Conservation (phyloP, 2,797 vertebrate genomes). For the Sebastiscus tertius region DNA sequence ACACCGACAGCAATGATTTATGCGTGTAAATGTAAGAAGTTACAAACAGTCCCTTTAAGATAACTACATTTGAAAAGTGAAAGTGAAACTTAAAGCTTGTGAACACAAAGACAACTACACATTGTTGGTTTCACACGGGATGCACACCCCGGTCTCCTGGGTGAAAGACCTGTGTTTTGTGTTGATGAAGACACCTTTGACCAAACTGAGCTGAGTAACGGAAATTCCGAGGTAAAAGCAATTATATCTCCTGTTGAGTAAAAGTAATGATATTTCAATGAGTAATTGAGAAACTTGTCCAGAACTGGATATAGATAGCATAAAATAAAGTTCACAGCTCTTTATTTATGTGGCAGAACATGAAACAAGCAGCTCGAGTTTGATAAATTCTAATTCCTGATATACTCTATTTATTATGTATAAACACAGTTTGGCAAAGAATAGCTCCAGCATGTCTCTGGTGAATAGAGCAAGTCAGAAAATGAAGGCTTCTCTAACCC, state of each 20-base stretch:
- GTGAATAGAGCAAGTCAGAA: constrained; percentile 36
- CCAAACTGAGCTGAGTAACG: not conserved
- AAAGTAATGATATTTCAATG: not conserved
- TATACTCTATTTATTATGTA: constrained; percentile 59
- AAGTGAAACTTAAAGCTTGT: no score
- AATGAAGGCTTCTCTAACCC: constrained; percentile 48
- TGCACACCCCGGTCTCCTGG: not conserved
- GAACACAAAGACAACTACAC: no score
- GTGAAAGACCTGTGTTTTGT: not conserved
- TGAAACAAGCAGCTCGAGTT: constrained; percentile 28
- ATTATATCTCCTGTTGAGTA: not conserved
- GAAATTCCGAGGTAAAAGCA: not conserved
- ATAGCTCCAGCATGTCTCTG: constrained; percentile 49
- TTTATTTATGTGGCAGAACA: constrained; percentile 25
- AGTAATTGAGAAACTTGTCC: not conserved
- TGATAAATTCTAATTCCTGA: constrained; percentile 48
- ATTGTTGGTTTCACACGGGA: no score
- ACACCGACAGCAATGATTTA: no score
- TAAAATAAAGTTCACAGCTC: not conserved
- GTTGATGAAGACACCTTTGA: not conserved
- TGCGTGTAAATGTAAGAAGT: no score
- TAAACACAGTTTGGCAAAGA: constrained; percentile 56
- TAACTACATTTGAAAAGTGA: no score
- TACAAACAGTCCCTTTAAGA: no score
- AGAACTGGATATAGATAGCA: not conserved